Percentiles rank a stretch among this genome's conserved stretches.
Evolutionary conservation across 2,888 invertebrate species (phyloP).

Genomic region (Empis stercorea): DNA sequence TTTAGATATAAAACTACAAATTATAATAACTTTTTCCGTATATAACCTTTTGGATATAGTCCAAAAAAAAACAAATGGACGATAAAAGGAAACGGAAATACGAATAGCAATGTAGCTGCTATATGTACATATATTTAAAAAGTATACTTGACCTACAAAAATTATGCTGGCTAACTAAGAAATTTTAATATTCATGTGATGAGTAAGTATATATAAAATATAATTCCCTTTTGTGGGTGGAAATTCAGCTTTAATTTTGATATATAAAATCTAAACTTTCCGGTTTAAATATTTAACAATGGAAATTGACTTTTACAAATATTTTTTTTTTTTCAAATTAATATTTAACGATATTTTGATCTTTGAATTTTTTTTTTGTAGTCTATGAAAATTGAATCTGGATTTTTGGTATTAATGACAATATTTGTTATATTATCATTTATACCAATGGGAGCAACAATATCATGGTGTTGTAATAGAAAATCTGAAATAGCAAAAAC

Average conservation of each 20-base stretch:
- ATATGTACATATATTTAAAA: not conserved
- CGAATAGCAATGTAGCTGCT: no score
- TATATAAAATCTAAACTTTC: no score
- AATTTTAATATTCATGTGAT: no score
- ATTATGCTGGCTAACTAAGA: not conserved
- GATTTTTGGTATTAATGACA: constrained; percentile 50
- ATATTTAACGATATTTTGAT: not conserved
- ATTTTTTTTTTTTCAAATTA: not conserved
- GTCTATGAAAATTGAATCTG: constrained; percentile 59
- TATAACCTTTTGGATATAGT: no score
- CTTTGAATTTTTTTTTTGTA: constrained; percentile 30
- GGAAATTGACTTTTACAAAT: not conserved
- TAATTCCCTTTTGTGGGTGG: no score
- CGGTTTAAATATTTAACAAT: no score
- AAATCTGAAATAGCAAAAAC: constrained; percentile 37
- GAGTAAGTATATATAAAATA: no score
- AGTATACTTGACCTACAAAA: not conserved
- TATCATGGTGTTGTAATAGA: constrained; percentile 38
- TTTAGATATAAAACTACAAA: no score
- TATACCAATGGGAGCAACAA: constrained; percentile 48
- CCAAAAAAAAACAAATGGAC: no score
- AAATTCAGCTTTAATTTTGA: no score
- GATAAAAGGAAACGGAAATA: no score
- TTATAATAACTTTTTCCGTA: no score
- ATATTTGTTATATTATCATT: constrained; percentile 50